Percentiles rank a stretch among this genome's conserved stretches.
Evolutionary conservation across 2,113 vertebrate species (phyloP).

Genomic region (Trematocara unimaculatum): DNA sequence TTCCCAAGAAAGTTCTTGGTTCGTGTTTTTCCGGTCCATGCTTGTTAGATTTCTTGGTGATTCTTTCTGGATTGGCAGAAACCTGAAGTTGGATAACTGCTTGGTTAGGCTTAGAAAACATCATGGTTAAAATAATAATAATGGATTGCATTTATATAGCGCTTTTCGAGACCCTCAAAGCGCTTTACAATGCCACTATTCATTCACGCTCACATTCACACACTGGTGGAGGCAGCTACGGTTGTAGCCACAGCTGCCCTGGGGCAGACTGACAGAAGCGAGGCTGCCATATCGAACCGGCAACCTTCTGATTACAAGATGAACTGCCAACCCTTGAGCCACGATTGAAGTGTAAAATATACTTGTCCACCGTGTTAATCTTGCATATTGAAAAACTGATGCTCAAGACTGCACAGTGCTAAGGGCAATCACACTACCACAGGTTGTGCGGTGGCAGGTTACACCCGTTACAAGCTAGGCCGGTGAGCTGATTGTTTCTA

Average conservation of each 20-base stretch:
- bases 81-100: background rate
- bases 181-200: accelerated
- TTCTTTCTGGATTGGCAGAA: background rate
- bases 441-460: background rate
- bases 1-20: background rate
- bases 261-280: too few relatives aligned
- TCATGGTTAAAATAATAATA: background rate
- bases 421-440: background rate
- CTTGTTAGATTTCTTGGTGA: background rate
- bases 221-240: background rate
- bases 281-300: too few relatives aligned
- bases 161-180: background rate
- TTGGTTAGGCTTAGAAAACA: background rate
- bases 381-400: background rate
- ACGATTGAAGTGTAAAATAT: background rate
- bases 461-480: background rate
- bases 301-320: too few relatives aligned
- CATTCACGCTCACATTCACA: background rate
- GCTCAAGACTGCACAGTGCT: background rate
- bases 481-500: background rate
- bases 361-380: background rate
- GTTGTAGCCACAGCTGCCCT: too few relatives aligned
- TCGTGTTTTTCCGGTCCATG: accelerated
- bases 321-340: too few relatives aligned
- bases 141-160: background rate